phyloP scores from a whole-genome alignment of 2,113 vertebrate species.

The Tupaia chinensis region DNA sequence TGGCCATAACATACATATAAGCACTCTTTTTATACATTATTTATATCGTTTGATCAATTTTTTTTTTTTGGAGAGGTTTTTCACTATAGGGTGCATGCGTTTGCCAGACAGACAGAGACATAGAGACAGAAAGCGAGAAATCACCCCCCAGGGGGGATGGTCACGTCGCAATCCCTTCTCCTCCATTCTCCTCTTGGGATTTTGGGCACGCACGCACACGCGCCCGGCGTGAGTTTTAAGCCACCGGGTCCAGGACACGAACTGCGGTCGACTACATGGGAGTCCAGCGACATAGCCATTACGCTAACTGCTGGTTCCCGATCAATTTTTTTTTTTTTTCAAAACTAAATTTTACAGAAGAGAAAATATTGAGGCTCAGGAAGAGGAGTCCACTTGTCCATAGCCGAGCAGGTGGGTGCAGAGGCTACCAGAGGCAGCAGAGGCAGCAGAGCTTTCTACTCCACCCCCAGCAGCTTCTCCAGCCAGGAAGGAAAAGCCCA shows the following conservation, averaged over 20 bases:
- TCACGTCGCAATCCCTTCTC: too few relatives aligned
- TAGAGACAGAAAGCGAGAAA: too few relatives aligned
- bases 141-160: too few relatives aligned
- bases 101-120: too few relatives aligned
- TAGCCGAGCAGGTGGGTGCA: not conserved
- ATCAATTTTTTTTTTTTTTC: not conserved
- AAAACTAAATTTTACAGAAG: conserved; percentile 25
- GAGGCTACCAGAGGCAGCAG: not conserved
- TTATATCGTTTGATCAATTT: conserved; percentile 37
- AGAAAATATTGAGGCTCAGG: not conserved
- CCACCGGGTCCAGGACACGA: too few relatives aligned
- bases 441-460: not conserved
- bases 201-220: too few relatives aligned
- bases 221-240: too few relatives aligned
- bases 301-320: not conserved
- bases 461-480: not conserved
- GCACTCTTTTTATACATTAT: conserved; percentile 11
- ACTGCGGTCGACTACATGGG: too few relatives aligned
- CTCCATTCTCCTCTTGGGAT: too few relatives aligned
- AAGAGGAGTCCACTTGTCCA: not conserved
- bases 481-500: not conserved
- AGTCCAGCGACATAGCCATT: too few relatives aligned
- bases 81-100: too few relatives aligned
- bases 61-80: too few relatives aligned
- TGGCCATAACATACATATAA: not conserved